Base-by-base conservation (phyloP, 1,140 invertebrate species). In the Lepidotrigona ventralis region DNA sequence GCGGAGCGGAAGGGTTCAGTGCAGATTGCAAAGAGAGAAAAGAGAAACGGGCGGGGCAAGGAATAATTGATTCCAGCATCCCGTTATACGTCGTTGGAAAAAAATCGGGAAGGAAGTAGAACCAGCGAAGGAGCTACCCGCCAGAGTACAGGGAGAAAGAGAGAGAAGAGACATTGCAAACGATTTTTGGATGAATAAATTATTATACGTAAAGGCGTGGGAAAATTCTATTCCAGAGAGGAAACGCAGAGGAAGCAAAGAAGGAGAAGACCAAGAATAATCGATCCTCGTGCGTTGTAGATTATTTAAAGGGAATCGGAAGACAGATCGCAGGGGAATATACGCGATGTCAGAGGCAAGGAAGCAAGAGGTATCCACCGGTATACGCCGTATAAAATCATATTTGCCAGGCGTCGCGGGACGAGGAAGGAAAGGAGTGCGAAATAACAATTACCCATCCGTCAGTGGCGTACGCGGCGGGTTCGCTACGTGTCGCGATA, bases 401-500 rank as follows among this genome's bases (percentile, higher is more conserved):
- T 51, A 71, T 72, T 60, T 71, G 23, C 69, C 39, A 29, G 26
- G 15, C 39, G 26, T 39, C 11, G 26, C 26, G 71, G 71, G 26
- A 69, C 69, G n/a, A 15, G 21, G 14, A 5, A 17, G n/a, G 26
- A 2, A 5, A 17, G n/a, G 26, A 2, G 69, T 21, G 77, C 29
- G 77, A 51, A 56, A 56, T 68, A 81, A 81, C 58, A 75, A 81
- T 81, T 81, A 81, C 58, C 60, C 29, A 66, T 75, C 39, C 54
- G 54, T 80, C 78, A 81, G 60, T 9, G 15, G 51, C 70, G 53
- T 58, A 74, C 70, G 51, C 33, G 17, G 6, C 64, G 39, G 39
- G 39, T 46, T 6, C 39, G 60, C 64, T 29, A 21, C 33, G 78
- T 53, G 79, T 74, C 60, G 29, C 71, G 71, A 75, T 66, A 81